A percentile compares a stretch with the other conserved stretches of the same genome.
These are phyloP conservation scores for Tineola bisselliella DNA, from an alignment of 2,888 invertebrate species.

Conservation along the genomic window DNA sequence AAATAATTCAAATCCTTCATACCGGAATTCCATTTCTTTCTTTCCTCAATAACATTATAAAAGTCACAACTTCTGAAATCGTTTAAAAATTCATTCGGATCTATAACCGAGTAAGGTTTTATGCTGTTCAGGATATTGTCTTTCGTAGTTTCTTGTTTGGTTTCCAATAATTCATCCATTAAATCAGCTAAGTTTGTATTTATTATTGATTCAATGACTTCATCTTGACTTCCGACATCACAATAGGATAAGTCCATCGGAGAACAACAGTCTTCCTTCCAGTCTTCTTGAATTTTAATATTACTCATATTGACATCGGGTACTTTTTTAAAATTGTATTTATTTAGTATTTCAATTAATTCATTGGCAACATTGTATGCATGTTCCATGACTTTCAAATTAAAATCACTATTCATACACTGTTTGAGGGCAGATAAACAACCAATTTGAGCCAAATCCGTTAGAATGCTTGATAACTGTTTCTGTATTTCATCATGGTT, in stretches of 20 bases:
- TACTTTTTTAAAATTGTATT: constrained; percentile 42
- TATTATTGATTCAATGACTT: constrained; percentile 67
- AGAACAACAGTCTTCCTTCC: constrained; percentile 11
- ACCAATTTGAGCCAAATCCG: constrained; percentile 69
- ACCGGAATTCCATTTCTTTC: constrained; percentile 66
- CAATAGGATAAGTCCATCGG: constrained; percentile 7
- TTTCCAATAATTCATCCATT: constrained; percentile 62
- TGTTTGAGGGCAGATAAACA: constrained; percentile 73
- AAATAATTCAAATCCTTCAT: constrained; percentile 53
- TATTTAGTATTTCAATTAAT: constrained; percentile 53
- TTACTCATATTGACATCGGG: constrained; percentile 6
- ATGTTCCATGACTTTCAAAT: constrained; percentile 71
- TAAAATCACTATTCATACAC: constrained; percentile 71
- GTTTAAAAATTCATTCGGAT: constrained; percentile 59
- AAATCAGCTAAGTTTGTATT: constrained; percentile 63
- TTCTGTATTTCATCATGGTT: constrained; percentile 69
- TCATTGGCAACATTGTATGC: constrained; percentile 60
- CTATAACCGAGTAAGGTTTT: constrained; percentile 16
- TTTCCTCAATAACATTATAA: constrained; percentile 58
- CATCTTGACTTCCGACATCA: constrained; percentile 14
- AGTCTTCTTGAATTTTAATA: constrained; percentile 10
- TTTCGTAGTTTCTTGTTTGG: constrained; percentile 30
- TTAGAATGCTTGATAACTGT: constrained; percentile 69
- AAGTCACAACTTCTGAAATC: constrained; percentile 60
- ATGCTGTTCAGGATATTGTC: constrained; percentile 23